Conservation (phyloP, 2,113 vertebrate species). For the Aspiorhynchus laticeps region DNA sequence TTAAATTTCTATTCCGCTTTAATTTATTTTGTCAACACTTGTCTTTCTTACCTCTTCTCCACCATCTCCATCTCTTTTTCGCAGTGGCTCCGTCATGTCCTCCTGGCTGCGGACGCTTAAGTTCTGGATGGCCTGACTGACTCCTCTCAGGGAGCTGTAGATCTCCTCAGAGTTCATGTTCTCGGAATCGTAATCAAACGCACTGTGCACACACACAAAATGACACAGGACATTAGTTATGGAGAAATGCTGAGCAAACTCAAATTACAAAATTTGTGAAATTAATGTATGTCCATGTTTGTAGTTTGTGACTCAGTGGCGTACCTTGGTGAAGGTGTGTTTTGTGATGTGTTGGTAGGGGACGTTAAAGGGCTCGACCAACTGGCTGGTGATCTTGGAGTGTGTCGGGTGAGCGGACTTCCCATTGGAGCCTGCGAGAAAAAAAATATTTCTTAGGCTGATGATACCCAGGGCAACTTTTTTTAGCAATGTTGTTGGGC, state of each 20-base stretch:
- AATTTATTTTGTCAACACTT: not conserved
- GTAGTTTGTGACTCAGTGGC: not conserved
- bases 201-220: slow-evolving; percentile 73
- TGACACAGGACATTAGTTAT: not conserved
- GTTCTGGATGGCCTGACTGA: slow-evolving; percentile 97
- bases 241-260: not conserved
- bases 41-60: slow-evolving; percentile 52
- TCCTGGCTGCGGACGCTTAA: slow-evolving; percentile 96
- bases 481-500: no score
- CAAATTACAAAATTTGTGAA: not conserved
- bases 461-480: no score
- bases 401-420: slow-evolving; percentile 90
- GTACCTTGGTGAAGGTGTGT: slow-evolving; percentile 92
- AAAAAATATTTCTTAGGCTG: not conserved
- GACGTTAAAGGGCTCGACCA: slow-evolving; percentile 96
- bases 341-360: slow-evolving; percentile 92
- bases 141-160: slow-evolving; percentile 94
- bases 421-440: slow-evolving; percentile 81
- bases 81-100: slow-evolving; percentile 92
- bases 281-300: not conserved
- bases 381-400: slow-evolving; percentile 89
- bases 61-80: slow-evolving; percentile 79
- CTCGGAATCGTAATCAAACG: slow-evolving; percentile 96
- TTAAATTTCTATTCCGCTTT: not conserved
- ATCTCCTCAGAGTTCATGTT: slow-evolving; percentile 99